phyloP scores from a whole-genome alignment of 2,113 vertebrate species.

The Synodontis membranacea region DNA sequence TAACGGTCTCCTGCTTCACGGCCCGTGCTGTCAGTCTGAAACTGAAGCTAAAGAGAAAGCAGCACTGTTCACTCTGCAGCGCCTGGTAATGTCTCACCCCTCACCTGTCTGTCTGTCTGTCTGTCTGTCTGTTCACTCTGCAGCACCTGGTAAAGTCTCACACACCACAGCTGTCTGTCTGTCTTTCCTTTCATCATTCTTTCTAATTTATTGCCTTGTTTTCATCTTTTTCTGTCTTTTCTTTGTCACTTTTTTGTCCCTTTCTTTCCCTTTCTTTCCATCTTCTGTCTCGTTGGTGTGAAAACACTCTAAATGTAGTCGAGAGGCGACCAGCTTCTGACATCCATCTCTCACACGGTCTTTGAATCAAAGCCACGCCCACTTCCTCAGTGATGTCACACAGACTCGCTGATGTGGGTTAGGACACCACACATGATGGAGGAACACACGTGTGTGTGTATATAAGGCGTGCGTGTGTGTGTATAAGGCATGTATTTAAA shows the following conservation, averaged over 20 bases:
- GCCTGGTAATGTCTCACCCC: slow-evolving; percentile 76
- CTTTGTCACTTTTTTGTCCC: too few relatives aligned
- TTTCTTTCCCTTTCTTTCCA: too few relatives aligned
- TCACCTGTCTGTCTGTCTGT: not conserved
- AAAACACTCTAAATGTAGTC: not conserved
- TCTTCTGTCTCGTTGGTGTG: not conserved
- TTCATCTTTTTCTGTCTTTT: too few relatives aligned
- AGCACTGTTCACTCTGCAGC: slow-evolving; percentile 87
- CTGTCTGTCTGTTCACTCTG: slow-evolving; percentile 77
- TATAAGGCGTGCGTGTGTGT: not conserved
- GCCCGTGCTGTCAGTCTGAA: slow-evolving; percentile 90
- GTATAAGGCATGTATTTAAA: not conserved
- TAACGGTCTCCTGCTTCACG: slow-evolving; percentile 85
- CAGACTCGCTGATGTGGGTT: too few relatives aligned
- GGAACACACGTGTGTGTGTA: not conserved
- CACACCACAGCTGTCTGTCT: not conserved
- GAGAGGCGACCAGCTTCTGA: too few relatives aligned
- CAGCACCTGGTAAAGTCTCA: slow-evolving; percentile 82
- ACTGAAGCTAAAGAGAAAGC: slow-evolving; percentile 93
- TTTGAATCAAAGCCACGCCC: too few relatives aligned
- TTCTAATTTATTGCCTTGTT: too few relatives aligned
- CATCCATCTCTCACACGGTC: too few relatives aligned
- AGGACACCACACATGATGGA: too few relatives aligned
- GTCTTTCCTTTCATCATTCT: not conserved
- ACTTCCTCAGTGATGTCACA: too few relatives aligned